These are phyloP conservation scores for Acanthis flammea DNA, from an alignment of 2,797 vertebrate genomes.

Conservation along the genomic window DNA sequence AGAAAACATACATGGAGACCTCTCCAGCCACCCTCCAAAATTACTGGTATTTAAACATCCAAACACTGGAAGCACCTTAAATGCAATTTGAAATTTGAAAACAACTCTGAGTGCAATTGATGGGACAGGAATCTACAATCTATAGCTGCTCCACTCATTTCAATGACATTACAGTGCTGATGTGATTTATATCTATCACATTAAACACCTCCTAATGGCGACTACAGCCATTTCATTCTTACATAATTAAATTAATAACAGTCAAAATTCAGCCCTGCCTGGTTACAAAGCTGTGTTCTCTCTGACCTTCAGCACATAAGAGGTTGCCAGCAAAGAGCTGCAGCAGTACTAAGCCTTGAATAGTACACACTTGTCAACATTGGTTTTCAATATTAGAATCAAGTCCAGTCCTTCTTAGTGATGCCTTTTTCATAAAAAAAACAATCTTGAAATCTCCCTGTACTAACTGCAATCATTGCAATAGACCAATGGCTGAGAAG, in stretches of 20 bases:
- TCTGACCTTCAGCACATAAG: neutral
- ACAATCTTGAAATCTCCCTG: neutral
- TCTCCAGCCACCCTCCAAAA: neutral
- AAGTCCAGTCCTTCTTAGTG: neutral
- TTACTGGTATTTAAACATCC: neutral
- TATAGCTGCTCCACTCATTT: neutral
- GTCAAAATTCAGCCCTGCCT: neutral
- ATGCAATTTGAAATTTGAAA: neutral
- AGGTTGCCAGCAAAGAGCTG: neutral
- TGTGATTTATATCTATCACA: neutral
- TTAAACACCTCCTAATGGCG: neutral
- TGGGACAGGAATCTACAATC: neutral
- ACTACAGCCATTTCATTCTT: neutral
- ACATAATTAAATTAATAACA: neutral
- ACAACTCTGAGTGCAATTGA: neutral
- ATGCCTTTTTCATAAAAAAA: neutral
- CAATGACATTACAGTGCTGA: neutral
- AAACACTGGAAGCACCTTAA: neutral
- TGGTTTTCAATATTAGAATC: neutral
- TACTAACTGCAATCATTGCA: neutral
- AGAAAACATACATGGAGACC: neutral
- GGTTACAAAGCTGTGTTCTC: neutral
- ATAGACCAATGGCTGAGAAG: neutral
- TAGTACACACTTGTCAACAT: neutral
- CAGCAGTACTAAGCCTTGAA: neutral